Conservation (phyloP, 1,140 invertebrate genomes). For the Chlorops oryzae region DNA sequence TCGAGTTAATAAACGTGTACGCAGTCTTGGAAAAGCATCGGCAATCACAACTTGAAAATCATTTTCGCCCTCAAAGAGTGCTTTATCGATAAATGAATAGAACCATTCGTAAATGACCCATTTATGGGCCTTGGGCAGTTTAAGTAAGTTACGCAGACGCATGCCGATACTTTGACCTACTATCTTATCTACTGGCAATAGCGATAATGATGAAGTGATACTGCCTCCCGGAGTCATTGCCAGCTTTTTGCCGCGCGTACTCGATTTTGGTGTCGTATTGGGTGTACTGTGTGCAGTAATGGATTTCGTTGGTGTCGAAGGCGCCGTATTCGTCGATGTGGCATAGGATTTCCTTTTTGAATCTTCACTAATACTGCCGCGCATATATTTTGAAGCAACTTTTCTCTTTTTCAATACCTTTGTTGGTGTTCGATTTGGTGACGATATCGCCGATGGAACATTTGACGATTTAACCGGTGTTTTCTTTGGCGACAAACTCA, state of each 20-base stretch:
- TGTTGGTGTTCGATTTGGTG: slow-evolving; percentile 47
- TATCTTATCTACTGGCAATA: slow-evolving; percentile 34
- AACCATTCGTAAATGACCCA: slow-evolving; percentile 99
- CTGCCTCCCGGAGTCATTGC: neutral
- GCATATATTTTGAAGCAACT: slow-evolving; percentile 42
- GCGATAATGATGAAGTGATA: slow-evolving; percentile 2
- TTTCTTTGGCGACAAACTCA: slow-evolving; percentile 51
- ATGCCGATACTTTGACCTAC: slow-evolving; percentile 85
- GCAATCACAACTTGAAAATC: slow-evolving; percentile 92
- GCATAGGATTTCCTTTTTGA: slow-evolving; percentile 13
- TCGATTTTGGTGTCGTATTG: slow-evolving; percentile 14
- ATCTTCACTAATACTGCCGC: no score
- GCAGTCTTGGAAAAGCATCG: slow-evolving; percentile 91
- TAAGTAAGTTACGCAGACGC: slow-evolving; percentile 89
- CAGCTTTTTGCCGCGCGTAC: neutral
- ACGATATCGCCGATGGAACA: slow-evolving; percentile 47
- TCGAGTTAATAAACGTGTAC: slow-evolving; percentile 75
- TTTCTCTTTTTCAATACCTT: slow-evolving; percentile 52
- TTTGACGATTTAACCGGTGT: slow-evolving; percentile 16
- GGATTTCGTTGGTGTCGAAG: slow-evolving; percentile 6
- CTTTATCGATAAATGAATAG: slow-evolving; percentile 95
- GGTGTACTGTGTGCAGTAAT: neutral
- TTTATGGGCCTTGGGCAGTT: slow-evolving; percentile 96
- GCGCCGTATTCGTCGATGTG: neutral
- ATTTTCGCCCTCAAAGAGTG: slow-evolving; percentile 92